Evolutionary conservation across 2,113 vertebrate species (phyloP).

Genomic region (Chauna torquata): DNA sequence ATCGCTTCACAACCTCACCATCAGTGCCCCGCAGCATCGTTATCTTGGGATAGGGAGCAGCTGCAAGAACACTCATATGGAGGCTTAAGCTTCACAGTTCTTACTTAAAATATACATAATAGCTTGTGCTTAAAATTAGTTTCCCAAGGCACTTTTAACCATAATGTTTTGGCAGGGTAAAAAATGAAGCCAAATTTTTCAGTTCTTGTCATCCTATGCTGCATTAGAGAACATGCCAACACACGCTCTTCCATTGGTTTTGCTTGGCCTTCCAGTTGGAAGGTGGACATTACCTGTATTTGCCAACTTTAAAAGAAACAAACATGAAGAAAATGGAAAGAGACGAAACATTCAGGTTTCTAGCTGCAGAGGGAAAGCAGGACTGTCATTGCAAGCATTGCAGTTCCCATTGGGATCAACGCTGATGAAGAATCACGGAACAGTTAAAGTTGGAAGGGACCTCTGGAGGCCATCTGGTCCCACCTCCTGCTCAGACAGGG

Average conservation of each 20-base stretch:
- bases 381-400: not conserved
- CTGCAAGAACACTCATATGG: no score
- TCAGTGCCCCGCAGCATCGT: fast-evolving
- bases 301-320: not conserved
- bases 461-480: not conserved
- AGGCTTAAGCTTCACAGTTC: not conserved
- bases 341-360: no score
- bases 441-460: not conserved
- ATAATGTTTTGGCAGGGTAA: not conserved
- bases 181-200: not conserved
- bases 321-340: not conserved
- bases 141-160: not conserved
- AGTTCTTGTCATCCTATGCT: not conserved
- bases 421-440: not conserved
- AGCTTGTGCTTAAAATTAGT: no score
- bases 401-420: fast-evolving
- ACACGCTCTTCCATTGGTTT: not conserved
- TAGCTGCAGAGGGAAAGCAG: not conserved
- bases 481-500: not conserved
- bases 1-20: not conserved
- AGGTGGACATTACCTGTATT: not conserved
- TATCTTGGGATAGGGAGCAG: not conserved
- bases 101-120: fast-evolving
- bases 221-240: not conserved
- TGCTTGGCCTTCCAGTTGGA: not conserved